Evolutionary conservation across 1,140 invertebrate genomes (phyloP).

Genomic region (Eriosoma lanigerum): DNA sequence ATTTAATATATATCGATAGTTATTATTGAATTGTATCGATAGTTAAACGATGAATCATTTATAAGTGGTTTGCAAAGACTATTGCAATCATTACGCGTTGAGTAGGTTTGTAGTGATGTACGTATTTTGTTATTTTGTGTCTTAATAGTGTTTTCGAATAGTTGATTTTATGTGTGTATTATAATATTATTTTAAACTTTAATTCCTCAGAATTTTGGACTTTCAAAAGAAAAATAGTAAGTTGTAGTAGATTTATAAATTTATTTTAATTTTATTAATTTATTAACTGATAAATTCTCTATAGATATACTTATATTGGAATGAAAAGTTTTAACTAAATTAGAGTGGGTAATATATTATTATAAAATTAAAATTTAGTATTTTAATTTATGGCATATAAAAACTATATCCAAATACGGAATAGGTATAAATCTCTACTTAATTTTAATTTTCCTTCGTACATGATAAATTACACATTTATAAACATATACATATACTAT

Average conservation of each 20-base stretch:
- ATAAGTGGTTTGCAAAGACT: slow-evolving; percentile 34
- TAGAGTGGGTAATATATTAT: neutral
- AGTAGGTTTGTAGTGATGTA: neutral
- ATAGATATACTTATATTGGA: neutral
- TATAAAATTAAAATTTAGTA: neutral
- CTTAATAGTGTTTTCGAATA: neutral
- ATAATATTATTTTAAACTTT: slow-evolving; percentile 1
- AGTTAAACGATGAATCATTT: neutral
- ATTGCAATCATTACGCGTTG: neutral
- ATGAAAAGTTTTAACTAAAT: neutral
- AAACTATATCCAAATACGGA: neutral
- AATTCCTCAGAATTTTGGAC: neutral
- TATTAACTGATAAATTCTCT: neutral
- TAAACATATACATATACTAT: no score
- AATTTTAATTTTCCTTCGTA: neutral
- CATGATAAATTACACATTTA: no score
- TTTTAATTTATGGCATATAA: neutral
- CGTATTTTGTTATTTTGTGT: no score
- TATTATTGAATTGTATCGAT: slow-evolving; percentile 32
- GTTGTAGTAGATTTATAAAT: neutral
- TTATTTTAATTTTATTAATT: neutral
- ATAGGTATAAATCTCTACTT: neutral
- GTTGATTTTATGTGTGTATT: neutral
- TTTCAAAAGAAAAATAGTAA: neutral
- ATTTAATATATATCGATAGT: neutral